Base-by-base conservation (phyloP, 2,888 invertebrate species). In the Choreutis nemorana region DNA sequence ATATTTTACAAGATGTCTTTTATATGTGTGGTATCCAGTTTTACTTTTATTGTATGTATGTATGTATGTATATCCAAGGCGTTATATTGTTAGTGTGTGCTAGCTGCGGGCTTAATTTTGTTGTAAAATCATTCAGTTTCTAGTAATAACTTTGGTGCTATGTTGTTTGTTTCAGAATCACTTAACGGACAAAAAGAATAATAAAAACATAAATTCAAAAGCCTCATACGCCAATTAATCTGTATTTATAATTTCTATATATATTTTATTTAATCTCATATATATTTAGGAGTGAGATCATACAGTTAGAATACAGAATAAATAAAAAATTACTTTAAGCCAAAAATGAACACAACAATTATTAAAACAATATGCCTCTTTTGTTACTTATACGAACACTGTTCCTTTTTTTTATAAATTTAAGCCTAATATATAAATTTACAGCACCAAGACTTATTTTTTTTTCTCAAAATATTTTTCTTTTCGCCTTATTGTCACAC, bases 361-460 rank as follows among this genome's bases (percentile, higher is more conserved):
- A 62, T 65, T 49, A 64, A 75, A 73, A 63, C 51, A 70, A 72
- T 72, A 75, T 68, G 78, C 75, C 78, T 77, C 77, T 68, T 70
- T 63, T 58, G 71, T 72, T 72, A 64, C 75, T 66, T 72, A 73
- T 55, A 65, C 71, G 72, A 77, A 77, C 73, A 73, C 62, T 53
- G 58, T 67, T 70, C 60, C 46, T 33, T 44, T 56, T 60, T 66
- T 63, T 64, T 55, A 65, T 68, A 62, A 66, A 71, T 75, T 78
- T 77, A 78, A 77, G 75, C 77, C 77, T 77, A 78, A 77, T 78
- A 77, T 77, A 78, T 77, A 66, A 77, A 72, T 78, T 78, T 75
- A 73, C 78, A 78, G 78, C 78, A 78, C 78, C 78, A 78, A 78
- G 73, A 71, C 75, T 73, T 77, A n/a, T 70, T 67, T 61, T 71